Base-by-base conservation (phyloP, 1,140 invertebrate species). In the Drosophila triauraria region DNA sequence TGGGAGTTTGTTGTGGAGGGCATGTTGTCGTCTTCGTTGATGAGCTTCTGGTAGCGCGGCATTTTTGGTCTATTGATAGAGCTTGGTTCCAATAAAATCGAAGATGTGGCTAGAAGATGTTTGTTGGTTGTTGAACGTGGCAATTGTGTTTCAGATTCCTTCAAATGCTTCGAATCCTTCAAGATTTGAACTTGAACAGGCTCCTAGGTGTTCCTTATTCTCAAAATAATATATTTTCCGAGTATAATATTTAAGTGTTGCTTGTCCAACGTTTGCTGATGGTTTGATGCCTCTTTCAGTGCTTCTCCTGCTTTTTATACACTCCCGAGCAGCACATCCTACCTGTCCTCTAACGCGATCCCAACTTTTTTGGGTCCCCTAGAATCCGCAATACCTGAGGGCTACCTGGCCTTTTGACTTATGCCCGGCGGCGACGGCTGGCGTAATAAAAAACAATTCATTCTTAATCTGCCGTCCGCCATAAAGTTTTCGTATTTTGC, bases 381-480 rank as follows among this genome's bases (percentile, higher is more conserved):
- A 20, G 42, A 8, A 8, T 7, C n/a, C 20, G 10, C 4, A 23
- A 5, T 78, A 78, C 75, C 75, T 78, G 64, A 2, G 10, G 3
- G 0, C 15, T 78, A 71, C 75, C 75, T 78, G 65, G 25, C 17
- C 20, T 35, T 62, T 80, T 88, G 85, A 88, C 85, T 88, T 90
- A 53, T 63, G 63, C 46, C 47, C 42, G 53, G 35, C 12, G 32
- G 32, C 30, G 15, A 38, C 20, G 43, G 40, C 2, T 51, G 78
- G 44, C 74, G 62, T 53, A 78, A 88, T 88, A 88, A 90, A 90
- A 91, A 90, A 90, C 81, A 74, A 77, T 90, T 90, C 85, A 90
- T 90, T 90, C 85, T 90, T 90, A 90, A 90, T 90, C 85, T 90
- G 65, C 44, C 42, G 64, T 38, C 35, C 50, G 32, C 40, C 58